A percentile compares a stretch with the other conserved stretches of the same genome.
phyloP scores from a whole-genome alignment of 2,113 vertebrate species.

The Tyto alba region DNA sequence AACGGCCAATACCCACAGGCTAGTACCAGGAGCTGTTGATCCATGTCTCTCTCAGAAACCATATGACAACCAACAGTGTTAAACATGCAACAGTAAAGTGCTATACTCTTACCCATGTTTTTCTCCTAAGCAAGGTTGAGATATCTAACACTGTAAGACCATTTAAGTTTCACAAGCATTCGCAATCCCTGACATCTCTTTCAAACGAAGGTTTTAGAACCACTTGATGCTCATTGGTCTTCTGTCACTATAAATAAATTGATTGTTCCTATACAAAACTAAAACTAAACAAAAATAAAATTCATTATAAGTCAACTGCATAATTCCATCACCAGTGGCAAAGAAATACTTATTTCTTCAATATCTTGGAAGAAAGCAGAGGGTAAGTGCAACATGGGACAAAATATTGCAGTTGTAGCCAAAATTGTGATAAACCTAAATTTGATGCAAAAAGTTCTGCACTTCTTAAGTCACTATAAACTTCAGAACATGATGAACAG shows the following conservation, averaged over 20 bases:
- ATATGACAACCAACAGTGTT: neutral
- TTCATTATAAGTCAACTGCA: neutral
- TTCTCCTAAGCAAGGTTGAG: neutral
- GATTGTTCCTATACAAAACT: neutral
- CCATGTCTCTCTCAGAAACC: neutral
- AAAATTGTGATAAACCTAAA: neutral
- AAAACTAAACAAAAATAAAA: neutral
- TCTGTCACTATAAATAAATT: neutral
- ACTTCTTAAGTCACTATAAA: neutral
- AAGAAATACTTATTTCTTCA: neutral
- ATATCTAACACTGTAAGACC: neutral
- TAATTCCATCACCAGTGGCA: neutral
- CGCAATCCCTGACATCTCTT: neutral
- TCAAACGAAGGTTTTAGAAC: neutral
- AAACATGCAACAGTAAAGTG: neutral
- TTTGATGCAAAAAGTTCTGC: neutral
- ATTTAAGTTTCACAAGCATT: neutral
- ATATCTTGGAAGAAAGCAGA: neutral
- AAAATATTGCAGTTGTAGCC: neutral
- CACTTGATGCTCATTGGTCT: neutral
- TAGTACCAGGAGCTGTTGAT: neutral
- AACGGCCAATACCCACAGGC: neutral
- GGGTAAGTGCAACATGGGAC: neutral
- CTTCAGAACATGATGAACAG: neutral
- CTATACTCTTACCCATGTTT: neutral